Base-by-base conservation (phyloP, 1,140 invertebrate species). In the Brachionus asplanchnoidis region DNA sequence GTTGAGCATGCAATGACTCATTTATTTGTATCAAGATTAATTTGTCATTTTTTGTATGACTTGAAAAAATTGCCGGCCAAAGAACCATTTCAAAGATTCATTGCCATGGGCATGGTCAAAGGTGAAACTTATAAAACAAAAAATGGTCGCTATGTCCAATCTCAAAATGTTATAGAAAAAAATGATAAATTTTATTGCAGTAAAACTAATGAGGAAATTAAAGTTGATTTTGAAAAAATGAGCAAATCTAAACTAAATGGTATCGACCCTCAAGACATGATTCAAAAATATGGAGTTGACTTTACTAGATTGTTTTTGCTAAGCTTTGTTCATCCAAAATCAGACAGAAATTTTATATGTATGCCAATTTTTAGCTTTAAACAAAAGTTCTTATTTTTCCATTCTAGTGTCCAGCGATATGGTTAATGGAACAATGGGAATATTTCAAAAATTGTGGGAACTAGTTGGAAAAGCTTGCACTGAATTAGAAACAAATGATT, bases 211-310 rank as follows among this genome's bases (percentile, higher is more conserved):
- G 42, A 92, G 93, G 53, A 60, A 1, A 92, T 98, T 0, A 88
- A 91, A 17, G 92, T 92, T 79, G 89, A 92, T 20, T 98, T 95
- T 95, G 97, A 99, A 88, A 99, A 99, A 92, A 99, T 99, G 97
- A 97, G 95, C 85, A 99, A 99, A 91, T 99, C 97, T 0, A 99
- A 99, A 90, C 89, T 93, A 80, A 99, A 99, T 91, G 97, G 97
- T 1, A 93, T 97, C 14, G 95, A 98, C 90, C 97, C 97, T n/a
- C 89, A 93, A 86, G 92, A 90, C 80, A 91, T 97, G 85, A 91
- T 98, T 75, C 87, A 91, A 12, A 90, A 93, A 86, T 95, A 95
- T 91, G 95, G 96, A n/a, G 92, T 93, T 85, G 96, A 98, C 89
- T 94, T 94, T 12, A 96, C 95, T 0, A 90, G 95, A 70, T 90